Evolutionary conservation across 2,797 vertebrate genomes (phyloP).

Genomic region (Brachyalestes nurse): DNA sequence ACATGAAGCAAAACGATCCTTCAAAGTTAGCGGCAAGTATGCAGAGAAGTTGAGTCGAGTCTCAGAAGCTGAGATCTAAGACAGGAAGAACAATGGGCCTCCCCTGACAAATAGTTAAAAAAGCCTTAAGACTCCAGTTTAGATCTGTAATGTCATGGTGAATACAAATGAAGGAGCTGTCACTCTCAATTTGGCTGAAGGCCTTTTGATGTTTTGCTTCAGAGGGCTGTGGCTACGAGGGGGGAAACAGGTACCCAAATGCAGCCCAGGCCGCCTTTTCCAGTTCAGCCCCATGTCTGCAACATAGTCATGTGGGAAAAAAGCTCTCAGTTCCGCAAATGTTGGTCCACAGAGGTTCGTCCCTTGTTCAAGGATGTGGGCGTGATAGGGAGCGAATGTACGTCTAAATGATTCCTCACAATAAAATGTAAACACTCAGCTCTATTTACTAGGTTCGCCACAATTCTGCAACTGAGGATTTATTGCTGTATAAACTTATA

Average conservation of each 20-base stretch:
- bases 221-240: constrained; percentile 60
- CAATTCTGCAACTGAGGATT: too few relatives aligned
- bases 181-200: constrained; percentile 73
- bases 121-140: constrained; percentile 76
- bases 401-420: too few relatives aligned
- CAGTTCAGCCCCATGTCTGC: constrained; percentile 44
- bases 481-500: too few relatives aligned
- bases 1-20: constrained; percentile 61
- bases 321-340: not conserved
- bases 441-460: too few relatives aligned
- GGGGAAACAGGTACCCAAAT: constrained; percentile 56
- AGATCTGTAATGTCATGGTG: constrained; percentile 72
- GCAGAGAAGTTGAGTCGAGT: constrained; percentile 73
- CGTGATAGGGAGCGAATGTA: not conserved
- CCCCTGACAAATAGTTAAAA: constrained; percentile 80
- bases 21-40: constrained; percentile 66
- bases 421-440: too few relatives aligned
- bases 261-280: constrained; percentile 36
- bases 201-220: constrained; percentile 72
- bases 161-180: constrained; percentile 78
- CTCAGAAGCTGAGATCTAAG: constrained; percentile 78
- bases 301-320: constrained; percentile 34
- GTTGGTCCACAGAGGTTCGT: constrained; percentile 36
- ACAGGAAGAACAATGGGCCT: constrained; percentile 74
- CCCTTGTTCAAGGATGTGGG: constrained; percentile 30